Evolutionary conservation across 2,113 vertebrate genomes (phyloP), one percentile per base, ranked within the genome.

Genomic region (Sinosuthora webbiana): DNA sequence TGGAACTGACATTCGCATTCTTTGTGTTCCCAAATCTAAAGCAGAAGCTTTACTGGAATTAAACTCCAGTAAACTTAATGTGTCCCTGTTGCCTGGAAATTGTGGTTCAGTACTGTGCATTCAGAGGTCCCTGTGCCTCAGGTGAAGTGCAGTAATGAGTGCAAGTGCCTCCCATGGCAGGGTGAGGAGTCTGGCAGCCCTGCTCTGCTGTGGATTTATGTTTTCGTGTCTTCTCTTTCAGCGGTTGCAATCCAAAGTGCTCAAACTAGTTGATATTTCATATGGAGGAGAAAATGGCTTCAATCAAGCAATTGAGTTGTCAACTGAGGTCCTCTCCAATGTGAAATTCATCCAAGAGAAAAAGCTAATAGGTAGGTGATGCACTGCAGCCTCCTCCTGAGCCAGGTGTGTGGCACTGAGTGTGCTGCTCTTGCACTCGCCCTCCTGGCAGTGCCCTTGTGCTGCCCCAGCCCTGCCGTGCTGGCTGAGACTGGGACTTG

Each of bases 341-440:
- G 99, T 99, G 98, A 99, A 99, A 97, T 99, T 99, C 97, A 99
- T 99, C 97, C 99, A 99, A 97, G 99, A 99, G 97, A 99, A 99
- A 97, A 99, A 99, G 95, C 98, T 99, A 98, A 99, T 99, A 99
- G 99, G 99, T 99, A 98, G 1, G 86, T 94, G 87, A 41, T 95
- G 28, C 56, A 9, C 22, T 28, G 65, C 35, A 65, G 65, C n/a
- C 62, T 90, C 18, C 28, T 12, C 10, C 42, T 2, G 37, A 93
- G 55, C 25, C 47, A 37, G 6, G 7, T 5, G 4, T 11, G 37
- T 41, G 63, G 64, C 24, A 28, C 10, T 55, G 65, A 30, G 39
- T 10, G 4, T 68, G 71, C 83, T 80, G 65, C 10, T 55, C 30
- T 25, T n/a, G 59, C 42, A 78, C 13, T 21, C 9, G 6, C 20